A percentile compares a stretch with the other conserved stretches of the same genome.
phyloP scores from a whole-genome alignment of 2,797 vertebrate genomes.

The Remorina albescens region DNA sequence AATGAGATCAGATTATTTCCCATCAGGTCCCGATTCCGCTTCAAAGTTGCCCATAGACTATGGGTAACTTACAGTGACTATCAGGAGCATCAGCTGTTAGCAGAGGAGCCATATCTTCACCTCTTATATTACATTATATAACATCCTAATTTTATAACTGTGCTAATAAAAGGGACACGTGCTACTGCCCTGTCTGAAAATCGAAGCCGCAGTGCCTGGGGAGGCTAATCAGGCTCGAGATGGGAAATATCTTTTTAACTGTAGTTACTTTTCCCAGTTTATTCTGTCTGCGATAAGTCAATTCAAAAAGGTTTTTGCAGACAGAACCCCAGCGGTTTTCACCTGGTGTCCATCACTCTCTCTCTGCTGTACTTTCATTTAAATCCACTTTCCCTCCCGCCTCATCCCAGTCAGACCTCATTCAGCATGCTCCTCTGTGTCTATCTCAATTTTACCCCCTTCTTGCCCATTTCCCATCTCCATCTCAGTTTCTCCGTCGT shows the following conservation, averaged over 20 bases:
- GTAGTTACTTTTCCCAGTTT: conserved; percentile 52
- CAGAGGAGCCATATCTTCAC: background rate
- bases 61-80: no score
- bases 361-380: conserved; percentile 40
- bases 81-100: background rate
- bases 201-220: conserved; percentile 34
- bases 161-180: background rate
- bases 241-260: conserved; percentile 67
- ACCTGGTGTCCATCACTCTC: conserved; percentile 51
- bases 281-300: conserved; percentile 62
- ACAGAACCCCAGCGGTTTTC: conserved; percentile 60
- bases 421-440: background rate
- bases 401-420: conserved; percentile 38
- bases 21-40: background rate
- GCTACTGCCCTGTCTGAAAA: conserved; percentile 31
- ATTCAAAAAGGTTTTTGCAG: conserved; percentile 68
- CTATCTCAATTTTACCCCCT: conserved; percentile 7
- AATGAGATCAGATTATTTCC: background rate
- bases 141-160: background rate
- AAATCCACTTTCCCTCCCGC: conserved; percentile 37
- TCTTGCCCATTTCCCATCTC: background rate
- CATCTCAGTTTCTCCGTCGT: conserved; percentile 10
- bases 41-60: background rate
- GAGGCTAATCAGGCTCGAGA: conserved; percentile 63
- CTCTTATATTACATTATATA: background rate